Percentiles rank a stretch among this genome's conserved stretches.
phyloP scores from a whole-genome alignment of 2,113 vertebrate species.

The Condylura cristata region DNA sequence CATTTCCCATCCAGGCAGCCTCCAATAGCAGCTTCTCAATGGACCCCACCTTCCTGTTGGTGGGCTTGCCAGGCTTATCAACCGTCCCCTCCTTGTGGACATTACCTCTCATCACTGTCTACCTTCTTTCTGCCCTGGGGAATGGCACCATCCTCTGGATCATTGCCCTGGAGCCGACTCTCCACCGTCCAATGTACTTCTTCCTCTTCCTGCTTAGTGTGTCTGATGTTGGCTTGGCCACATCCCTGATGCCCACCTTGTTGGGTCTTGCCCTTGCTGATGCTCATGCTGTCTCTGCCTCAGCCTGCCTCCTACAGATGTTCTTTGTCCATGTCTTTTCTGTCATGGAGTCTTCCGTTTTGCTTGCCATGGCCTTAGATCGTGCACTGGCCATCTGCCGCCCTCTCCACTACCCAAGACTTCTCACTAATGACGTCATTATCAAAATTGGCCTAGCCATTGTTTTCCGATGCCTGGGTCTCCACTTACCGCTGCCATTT shows the following conservation, averaged over 20 bases:
- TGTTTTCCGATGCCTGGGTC: slow-evolving; percentile 34
- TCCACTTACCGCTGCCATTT: slow-evolving; percentile 61
- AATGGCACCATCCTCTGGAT: slow-evolving; percentile 73
- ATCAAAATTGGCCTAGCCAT: slow-evolving; percentile 53
- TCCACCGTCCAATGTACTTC: slow-evolving; percentile 73
- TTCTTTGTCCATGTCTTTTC: slow-evolving; percentile 81
- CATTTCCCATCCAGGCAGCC: neutral
- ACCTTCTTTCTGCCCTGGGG: slow-evolving; percentile 69
- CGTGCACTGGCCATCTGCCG: slow-evolving; percentile 71
- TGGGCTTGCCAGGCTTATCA: slow-evolving; percentile 73
- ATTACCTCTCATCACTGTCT: slow-evolving; percentile 18
- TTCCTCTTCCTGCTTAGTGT: slow-evolving; percentile 72
- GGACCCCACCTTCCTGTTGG: slow-evolving; percentile 68
- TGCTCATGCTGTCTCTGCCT: slow-evolving; percentile 43
- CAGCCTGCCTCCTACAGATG: slow-evolving; percentile 80
- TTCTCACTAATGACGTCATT: slow-evolving; percentile 46
- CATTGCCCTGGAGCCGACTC: slow-evolving; percentile 49
- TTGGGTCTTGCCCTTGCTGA: slow-evolving; percentile 67
- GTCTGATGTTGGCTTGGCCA: slow-evolving; percentile 70
- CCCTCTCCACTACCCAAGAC: slow-evolving; percentile 70
- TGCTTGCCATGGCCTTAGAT: slow-evolving; percentile 78
- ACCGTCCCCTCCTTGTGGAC: slow-evolving; percentile 67
- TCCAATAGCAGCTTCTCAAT: slow-evolving; percentile 51
- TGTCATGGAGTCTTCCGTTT: slow-evolving; percentile 74
- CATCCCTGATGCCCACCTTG: slow-evolving; percentile 74